Percentiles rank a stretch among this genome's conserved stretches.
phyloP scores from a whole-genome alignment of 2,888 invertebrate genomes.

The Acronicta alni region DNA sequence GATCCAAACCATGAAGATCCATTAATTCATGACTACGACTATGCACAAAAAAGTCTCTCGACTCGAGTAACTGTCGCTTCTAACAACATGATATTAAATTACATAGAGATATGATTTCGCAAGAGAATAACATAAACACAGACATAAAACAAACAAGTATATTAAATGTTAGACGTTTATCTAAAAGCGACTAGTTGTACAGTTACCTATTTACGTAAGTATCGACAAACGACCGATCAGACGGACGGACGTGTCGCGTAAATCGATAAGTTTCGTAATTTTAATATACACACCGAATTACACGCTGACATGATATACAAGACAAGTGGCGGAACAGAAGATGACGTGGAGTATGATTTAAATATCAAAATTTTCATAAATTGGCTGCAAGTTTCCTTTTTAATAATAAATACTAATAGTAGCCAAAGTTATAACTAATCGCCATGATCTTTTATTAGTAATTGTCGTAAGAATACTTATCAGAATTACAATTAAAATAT shows the following conservation, averaged over 20 bases:
- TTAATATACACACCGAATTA: constrained; percentile 72
- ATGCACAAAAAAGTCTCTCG: too few species aligned
- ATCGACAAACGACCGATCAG: constrained; percentile 49
- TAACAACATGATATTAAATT: not conserved
- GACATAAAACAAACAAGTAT: constrained; percentile 21
- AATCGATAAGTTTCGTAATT: constrained; percentile 68
- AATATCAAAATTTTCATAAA: not conserved
- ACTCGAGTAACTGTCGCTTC: too few species aligned
- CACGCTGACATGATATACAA: constrained; percentile 62
- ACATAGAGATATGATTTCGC: not conserved
- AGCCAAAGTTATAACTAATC: too few species aligned
- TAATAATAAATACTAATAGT: too few species aligned
- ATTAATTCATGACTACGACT: too few species aligned
- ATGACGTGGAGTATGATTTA: constrained; percentile 39
- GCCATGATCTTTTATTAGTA: too few species aligned
- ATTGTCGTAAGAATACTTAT: too few species aligned
- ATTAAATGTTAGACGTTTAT: constrained; percentile 42
- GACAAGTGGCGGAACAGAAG: constrained; percentile 49
- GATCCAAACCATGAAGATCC: too few species aligned
- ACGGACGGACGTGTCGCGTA: constrained; percentile 58
- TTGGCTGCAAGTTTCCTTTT: too few species aligned
- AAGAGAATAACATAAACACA: constrained; percentile 3
- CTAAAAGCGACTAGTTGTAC: constrained; percentile 26
- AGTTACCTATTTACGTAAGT: constrained; percentile 48
- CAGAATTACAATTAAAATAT: too few species aligned